Evolutionary conservation across 1,140 invertebrate species (phyloP).

Genomic region (Zaprionus ghesquierei): DNA sequence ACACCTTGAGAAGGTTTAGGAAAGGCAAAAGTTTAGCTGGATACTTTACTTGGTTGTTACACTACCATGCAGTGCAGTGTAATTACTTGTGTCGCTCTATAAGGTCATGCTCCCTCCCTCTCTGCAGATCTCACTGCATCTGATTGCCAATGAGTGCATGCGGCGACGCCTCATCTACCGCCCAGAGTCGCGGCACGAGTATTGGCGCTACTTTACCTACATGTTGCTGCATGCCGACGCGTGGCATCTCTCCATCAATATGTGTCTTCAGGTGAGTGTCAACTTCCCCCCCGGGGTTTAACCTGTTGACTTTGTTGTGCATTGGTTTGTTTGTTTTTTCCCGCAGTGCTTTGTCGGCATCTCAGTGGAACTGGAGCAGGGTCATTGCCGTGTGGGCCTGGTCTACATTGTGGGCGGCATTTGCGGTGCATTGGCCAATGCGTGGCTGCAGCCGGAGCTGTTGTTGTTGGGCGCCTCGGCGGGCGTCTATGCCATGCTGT

Average conservation of each 20-base stretch:
- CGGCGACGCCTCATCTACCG: slow-evolving; percentile 87
- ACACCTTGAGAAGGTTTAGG: too few species aligned
- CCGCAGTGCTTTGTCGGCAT: slow-evolving; percentile 87
- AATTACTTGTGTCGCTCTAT: slow-evolving; percentile 19
- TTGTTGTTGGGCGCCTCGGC: slow-evolving; percentile 95
- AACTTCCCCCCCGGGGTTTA: neutral
- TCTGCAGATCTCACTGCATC: slow-evolving; percentile 84
- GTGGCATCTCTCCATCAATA: slow-evolving; percentile 86
- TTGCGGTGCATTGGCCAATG: slow-evolving; percentile 89
- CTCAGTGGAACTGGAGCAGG: slow-evolving; percentile 92
- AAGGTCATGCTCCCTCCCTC: slow-evolving; percentile 14
- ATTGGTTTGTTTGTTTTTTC: slow-evolving; percentile 1
- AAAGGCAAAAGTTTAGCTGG: too few species aligned
- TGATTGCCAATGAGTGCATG: slow-evolving; percentile 83
- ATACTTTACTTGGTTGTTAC: neutral
- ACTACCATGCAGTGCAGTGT: slow-evolving; percentile 4
- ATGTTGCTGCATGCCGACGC: slow-evolving; percentile 91
- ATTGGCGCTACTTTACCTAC: slow-evolving; percentile 92
- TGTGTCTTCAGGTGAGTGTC: slow-evolving; percentile 83
- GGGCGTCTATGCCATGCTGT: slow-evolving; percentile 96
- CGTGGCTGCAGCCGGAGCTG: slow-evolving; percentile 90
- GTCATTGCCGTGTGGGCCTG: slow-evolving; percentile 88
- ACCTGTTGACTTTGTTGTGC: slow-evolving; percentile 1
- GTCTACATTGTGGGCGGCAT: slow-evolving; percentile 89
- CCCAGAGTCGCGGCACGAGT: slow-evolving; percentile 85